Conservation (phyloP, 2,113 vertebrate species). For the Tichodroma muraria region DNA sequence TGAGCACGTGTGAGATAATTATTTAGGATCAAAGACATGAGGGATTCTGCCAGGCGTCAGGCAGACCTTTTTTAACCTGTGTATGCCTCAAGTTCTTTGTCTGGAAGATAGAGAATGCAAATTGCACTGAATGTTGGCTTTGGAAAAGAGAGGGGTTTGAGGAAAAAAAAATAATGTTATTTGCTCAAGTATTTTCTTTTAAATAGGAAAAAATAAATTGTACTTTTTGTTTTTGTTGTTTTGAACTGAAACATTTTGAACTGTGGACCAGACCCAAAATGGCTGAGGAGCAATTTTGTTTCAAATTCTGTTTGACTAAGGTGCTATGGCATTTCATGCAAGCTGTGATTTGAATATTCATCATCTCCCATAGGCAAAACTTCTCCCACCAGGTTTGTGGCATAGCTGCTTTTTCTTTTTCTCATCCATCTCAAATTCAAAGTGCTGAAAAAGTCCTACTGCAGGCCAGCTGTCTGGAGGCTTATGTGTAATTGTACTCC, state of each 20-base stretch:
- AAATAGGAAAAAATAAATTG: background rate
- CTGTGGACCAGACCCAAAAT: background rate
- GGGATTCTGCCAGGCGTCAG: background rate
- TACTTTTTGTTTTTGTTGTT: background rate
- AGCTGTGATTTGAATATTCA: conserved; percentile 57
- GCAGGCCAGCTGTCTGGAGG: conserved; percentile 57
- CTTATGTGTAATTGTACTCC: conserved; percentile 55
- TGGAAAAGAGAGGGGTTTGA: background rate
- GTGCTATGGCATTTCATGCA: conserved; percentile 1
- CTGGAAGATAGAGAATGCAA: background rate
- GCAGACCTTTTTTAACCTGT: background rate
- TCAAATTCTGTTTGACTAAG: conserved; percentile 16
- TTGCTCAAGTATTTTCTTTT: background rate
- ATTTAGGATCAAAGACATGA: background rate
- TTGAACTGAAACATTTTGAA: background rate
- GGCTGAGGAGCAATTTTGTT: background rate
- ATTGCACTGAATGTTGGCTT: background rate
- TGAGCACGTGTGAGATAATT: background rate
- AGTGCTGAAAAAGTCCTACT: conserved; percentile 60
- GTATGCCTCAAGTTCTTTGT: background rate
- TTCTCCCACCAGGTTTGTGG: conserved; percentile 40
- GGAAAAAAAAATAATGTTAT: background rate
- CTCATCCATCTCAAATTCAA: conserved; percentile 50
- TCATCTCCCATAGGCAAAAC: conserved; percentile 30
- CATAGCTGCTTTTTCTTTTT: conserved; percentile 25